phyloP scores from a whole-genome alignment of 2,797 vertebrate genomes.

The Poecilia wingei region DNA sequence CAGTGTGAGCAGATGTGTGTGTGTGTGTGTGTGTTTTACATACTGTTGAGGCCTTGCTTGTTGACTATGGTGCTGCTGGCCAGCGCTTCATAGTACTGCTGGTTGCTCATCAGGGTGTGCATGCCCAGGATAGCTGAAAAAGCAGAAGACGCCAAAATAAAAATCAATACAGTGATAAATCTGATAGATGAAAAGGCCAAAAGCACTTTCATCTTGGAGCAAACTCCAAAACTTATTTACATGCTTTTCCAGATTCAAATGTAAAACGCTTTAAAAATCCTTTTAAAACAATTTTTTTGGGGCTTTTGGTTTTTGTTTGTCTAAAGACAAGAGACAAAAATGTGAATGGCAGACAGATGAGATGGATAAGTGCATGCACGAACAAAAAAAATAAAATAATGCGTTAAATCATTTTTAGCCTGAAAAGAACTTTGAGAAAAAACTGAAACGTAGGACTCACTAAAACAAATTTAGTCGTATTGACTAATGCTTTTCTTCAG shows the following conservation, averaged over 20 bases:
- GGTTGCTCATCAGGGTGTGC: constrained; percentile 99
- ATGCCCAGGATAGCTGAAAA: constrained; percentile 94
- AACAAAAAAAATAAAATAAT: not conserved
- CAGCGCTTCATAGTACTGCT: constrained; percentile 97
- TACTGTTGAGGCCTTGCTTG: constrained; percentile 98
- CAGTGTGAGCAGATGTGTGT: constrained; percentile 1
- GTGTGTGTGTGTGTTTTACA: constrained; percentile 62
- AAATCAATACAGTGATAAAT: not conserved
- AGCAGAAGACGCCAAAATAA: constrained; percentile 38
- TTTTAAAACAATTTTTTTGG: not conserved
- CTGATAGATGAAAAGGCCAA: not conserved
- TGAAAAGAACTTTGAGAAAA: not conserved
- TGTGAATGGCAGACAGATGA: not conserved
- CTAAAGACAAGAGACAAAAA: not conserved
- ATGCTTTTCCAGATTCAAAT: not conserved
- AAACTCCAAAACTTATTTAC: not conserved
- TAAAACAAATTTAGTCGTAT: too few species aligned
- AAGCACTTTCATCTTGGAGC: not conserved
- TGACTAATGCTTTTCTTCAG: too few species aligned
- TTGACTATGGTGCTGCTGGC: constrained; percentile 97
- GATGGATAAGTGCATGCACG: too few species aligned
- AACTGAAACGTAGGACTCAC: not conserved
- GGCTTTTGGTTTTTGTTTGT: not conserved
- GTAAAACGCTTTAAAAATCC: not conserved
- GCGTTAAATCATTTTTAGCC: not conserved